Base-by-base conservation (phyloP, 1,140 invertebrate genomes). In the Aphelenchoides besseyi region DNA sequence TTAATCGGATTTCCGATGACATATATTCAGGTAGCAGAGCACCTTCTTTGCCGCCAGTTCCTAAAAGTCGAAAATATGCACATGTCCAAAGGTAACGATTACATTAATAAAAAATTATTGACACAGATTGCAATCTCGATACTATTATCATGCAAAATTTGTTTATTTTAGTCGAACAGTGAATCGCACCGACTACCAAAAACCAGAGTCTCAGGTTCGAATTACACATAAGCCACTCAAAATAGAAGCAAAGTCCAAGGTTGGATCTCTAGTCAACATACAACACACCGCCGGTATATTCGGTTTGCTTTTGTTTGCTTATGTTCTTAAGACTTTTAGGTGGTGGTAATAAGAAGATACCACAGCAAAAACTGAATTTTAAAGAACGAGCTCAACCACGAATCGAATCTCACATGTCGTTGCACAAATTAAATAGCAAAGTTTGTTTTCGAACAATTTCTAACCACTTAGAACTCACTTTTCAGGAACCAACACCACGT, bases 291-390 rank as follows among this genome's bases (percentile, higher is more conserved):
- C 59, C 18, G 59, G 59, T 36, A 1, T 52, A 26, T 36, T 36
- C 30, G n/a, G n/a, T n/a, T n/a, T n/a, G n/a, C n/a, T n/a, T 61
- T 61, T 2, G 28, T 18, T 52, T 52, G 18, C n/a, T 61, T 35
- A 1, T 36, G 59, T 61, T 18, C 16, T 61, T 61, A 61, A 9
- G 2, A 30, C 16, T 61, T 61, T 30, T 18, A 30, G 55, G 55
- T 8, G 63, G 63, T 30, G 63, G 63, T n/a, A 12, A 66, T 12
- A 66, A 66, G 16, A 66, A 37, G 30, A 35, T 66, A 23, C 63
- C 48, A n/a, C 16, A 16, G 16, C 63, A 66, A 53, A 66, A 66
- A 66, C 63, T 66, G 32, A 37, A 66, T 30, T 66, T 66, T 33
- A 66, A 66, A 66, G 30, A 33, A 16, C 16, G 32, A 66, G 63